Evolutionary conservation across 1,140 invertebrate genomes (phyloP), one percentile per base, ranked within the genome.

Genomic region (Drosophila eugracilis): DNA sequence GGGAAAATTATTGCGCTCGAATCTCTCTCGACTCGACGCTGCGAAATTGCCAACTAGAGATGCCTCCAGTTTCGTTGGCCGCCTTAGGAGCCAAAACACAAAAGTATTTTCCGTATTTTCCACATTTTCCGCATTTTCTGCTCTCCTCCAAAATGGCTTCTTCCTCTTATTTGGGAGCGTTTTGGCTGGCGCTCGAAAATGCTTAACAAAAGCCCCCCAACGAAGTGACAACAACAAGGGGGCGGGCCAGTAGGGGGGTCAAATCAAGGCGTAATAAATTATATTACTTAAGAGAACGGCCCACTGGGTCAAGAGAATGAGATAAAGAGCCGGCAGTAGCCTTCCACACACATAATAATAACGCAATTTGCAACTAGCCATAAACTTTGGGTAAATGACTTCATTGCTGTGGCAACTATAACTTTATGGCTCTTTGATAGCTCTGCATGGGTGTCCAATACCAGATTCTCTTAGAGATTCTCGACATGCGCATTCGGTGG

Each of bases 1-100:
- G 53, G 44, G 26, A 60, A 71, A 59, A 36, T 45, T 50, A 58
- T 60, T 60, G 69, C 63, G 63, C 63, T 67, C 37, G 28, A 67
- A 67, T 72, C 70, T 73, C 70, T 73, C 70, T 72, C 69, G 69
- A 72, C 70, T 53, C 70, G 55, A 42, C 70, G 70, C 70, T 73
- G 70, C 48, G 70, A 47, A 73, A 47, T 73, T 73, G 57, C 69
- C 70, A 73, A 73, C 70, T 73, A 73, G 70, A 60, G 57, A 62
- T 73, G 70, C 70, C 70, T 67, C 63, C 63, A 66, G 45, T 41
- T 65, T 26, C 21, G 66, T 19, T 45, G 53, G 54, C 47, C 41
- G 45, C 67, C 67, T 72, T 59, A 72, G 67, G 65, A 72, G 65
- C 67, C 70, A 73, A 45, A 66, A 53, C 15, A 72, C 34, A 73